These are phyloP conservation scores for Python bivittatus DNA, from an alignment of 2,113 vertebrate genomes.

Conservation along the genomic window DNA sequence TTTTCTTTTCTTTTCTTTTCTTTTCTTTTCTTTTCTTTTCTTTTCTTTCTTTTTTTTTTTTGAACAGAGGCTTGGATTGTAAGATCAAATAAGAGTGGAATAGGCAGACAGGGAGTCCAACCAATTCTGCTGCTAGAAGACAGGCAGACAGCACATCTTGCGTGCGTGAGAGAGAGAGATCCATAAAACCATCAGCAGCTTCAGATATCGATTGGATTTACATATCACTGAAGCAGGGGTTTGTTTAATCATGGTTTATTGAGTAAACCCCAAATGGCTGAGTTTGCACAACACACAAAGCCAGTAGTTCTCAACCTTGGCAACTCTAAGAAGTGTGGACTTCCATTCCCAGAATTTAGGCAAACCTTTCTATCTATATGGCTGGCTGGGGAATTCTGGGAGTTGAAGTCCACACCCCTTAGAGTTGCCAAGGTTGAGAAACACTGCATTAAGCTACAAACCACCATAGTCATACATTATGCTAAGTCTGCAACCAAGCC, in stretches of 20 bases:
- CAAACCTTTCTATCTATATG: too few species aligned
- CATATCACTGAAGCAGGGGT: background rate
- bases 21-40: background rate
- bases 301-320: too few species aligned
- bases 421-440: too few species aligned
- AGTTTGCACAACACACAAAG: background rate
- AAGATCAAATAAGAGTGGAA: background rate
- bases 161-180: background rate
- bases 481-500: background rate
- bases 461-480: background rate
- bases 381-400: too few species aligned
- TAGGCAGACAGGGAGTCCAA: background rate
- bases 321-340: too few species aligned
- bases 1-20: background rate
- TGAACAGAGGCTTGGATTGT: fast-evolving
- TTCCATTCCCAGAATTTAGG: too few species aligned
- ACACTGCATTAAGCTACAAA: background rate
- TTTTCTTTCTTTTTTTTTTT: background rate
- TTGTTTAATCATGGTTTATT: background rate
- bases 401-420: too few species aligned
- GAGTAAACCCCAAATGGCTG: background rate
- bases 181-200: background rate
- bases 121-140: background rate
- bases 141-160: background rate
- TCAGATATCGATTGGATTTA: background rate